Conservation (phyloP, 2,797 vertebrate genomes). For the Xiphophorus birchmanni region DNA sequence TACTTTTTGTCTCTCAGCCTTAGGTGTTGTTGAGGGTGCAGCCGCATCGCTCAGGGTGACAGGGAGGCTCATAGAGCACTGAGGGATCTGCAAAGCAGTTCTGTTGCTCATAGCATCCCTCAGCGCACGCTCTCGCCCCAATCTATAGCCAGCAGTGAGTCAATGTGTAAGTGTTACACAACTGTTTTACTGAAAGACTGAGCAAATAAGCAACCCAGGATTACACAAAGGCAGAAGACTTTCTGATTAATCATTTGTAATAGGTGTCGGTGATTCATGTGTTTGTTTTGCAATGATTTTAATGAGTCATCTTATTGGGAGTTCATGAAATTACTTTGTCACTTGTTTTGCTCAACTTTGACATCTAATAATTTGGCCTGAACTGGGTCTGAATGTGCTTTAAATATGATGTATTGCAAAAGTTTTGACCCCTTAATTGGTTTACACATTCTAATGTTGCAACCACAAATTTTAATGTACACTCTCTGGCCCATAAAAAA, state of each 20-base stretch:
- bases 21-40: slow-evolving; percentile 66
- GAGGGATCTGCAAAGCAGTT: slow-evolving; percentile 45
- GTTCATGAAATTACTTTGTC: slow-evolving; percentile 17
- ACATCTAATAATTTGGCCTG: slow-evolving; percentile 15
- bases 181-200: slow-evolving; percentile 28
- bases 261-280: slow-evolving; percentile 32
- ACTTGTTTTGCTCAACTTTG: slow-evolving; percentile 30
- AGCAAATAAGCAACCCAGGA: slow-evolving; percentile 43
- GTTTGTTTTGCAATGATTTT: slow-evolving; percentile 23
- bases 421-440: neutral
- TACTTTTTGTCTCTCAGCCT: slow-evolving; percentile 61
- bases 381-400: neutral
- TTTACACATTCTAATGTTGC: neutral
- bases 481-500: neutral
- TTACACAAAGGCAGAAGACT: slow-evolving; percentile 35
- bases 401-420: neutral
- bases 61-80: slow-evolving; percentile 44
- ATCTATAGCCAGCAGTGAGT: slow-evolving; percentile 57
- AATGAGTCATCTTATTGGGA: slow-evolving; percentile 56
- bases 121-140: slow-evolving; percentile 28
- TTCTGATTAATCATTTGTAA: slow-evolving; percentile 48
- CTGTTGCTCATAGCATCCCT: slow-evolving; percentile 59
- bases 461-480: neutral
- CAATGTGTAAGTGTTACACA: slow-evolving; percentile 43
- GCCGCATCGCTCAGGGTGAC: slow-evolving; percentile 57